Conservation (phyloP, 2,888 invertebrate genomes). For the Philereme transversata region DNA sequence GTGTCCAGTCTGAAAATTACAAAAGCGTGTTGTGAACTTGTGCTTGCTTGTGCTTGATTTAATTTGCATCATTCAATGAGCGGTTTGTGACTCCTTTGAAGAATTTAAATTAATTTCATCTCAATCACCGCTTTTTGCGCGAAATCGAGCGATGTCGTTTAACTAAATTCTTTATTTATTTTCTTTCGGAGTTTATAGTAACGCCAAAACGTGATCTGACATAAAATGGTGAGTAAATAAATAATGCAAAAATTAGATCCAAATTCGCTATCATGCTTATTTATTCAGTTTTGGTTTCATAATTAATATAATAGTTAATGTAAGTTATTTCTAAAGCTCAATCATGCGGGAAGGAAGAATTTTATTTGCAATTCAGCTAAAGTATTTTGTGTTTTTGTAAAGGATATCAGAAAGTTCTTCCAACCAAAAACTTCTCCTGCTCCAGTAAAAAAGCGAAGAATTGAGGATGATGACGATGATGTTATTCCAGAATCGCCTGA, state of each 20-base stretch:
- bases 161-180: background rate
- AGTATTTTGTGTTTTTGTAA: conserved; percentile 39
- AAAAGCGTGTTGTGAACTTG: too few species aligned
- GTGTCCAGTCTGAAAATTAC: too few species aligned
- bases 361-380: too few species aligned
- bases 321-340: too few species aligned
- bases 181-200: background rate
- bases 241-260: too few species aligned
- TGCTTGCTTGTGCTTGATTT: too few species aligned
- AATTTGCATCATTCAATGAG: too few species aligned
- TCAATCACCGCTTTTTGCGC: background rate
- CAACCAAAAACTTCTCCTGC: conserved; percentile 52
- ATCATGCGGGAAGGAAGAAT: too few species aligned
- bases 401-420: conserved; percentile 88
- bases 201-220: background rate
- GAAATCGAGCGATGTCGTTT: background rate
- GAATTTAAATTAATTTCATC: background rate
- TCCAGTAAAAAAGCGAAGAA: conserved; percentile 36
- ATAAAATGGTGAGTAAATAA: background rate
- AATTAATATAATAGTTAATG: too few species aligned
- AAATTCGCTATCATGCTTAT: too few species aligned
- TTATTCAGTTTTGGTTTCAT: too few species aligned
- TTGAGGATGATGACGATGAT: conserved; percentile 79
- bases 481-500: conserved; percentile 83
- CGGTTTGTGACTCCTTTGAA: background rate